Evolutionary conservation across 2,888 invertebrate species (phyloP).

Genomic region (Metacarcinus magister): DNA sequence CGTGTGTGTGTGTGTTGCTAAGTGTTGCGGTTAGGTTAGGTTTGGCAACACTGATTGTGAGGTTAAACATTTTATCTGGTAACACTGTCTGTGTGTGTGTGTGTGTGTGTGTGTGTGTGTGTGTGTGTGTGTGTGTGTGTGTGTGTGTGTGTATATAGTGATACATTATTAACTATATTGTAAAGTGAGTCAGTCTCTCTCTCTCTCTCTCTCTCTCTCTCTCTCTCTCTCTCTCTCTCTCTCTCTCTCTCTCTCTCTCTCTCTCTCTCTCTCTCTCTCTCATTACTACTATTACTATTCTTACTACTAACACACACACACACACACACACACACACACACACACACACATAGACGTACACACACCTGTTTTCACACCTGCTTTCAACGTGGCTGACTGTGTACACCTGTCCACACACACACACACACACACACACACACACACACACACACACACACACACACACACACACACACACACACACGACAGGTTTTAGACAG

Average conservation of each 20-base stretch:
- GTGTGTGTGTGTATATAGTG: background rate
- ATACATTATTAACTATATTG: background rate
- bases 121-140: conserved; percentile 26
- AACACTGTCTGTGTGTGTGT: no score
- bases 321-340: conserved; percentile 48
- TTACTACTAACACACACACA: background rate
- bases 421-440: conserved; percentile 2
- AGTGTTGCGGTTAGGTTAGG: background rate
- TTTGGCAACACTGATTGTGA: background rate
- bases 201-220: background rate
- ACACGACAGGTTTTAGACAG: background rate
- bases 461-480: background rate
- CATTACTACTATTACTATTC: no score
- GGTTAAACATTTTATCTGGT: no score
- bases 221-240: conserved; percentile 48
- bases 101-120: background rate
- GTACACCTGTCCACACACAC: background rate
- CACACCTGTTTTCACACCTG: no score
- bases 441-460: conserved; percentile 2
- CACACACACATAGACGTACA: background rate
- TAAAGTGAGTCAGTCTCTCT: background rate
- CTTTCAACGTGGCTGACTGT: no score
- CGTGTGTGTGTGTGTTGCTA: no score
- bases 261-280: conserved; percentile 10
- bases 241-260: conserved; percentile 48